Percentiles rank a stretch among this genome's conserved stretches.
These are phyloP conservation scores for Chloromyia formosa DNA, from an alignment of 2,888 invertebrate species.

Conservation along the genomic window DNA sequence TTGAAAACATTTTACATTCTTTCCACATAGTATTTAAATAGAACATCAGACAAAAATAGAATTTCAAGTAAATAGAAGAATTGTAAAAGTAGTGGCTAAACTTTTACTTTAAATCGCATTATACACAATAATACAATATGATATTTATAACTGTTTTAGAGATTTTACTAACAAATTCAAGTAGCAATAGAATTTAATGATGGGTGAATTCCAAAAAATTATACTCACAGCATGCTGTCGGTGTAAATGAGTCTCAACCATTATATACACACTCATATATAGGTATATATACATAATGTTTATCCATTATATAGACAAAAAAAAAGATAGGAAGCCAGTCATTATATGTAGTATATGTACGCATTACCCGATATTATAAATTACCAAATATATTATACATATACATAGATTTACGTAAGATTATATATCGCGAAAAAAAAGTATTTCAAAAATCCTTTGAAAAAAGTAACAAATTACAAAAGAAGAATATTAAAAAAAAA, in stretches of 20 bases:
- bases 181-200: neutral
- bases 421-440: neutral
- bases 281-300: constrained; percentile 1
- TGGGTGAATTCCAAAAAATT: neutral
- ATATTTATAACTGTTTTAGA: constrained; percentile 1
- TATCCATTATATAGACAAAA: neutral
- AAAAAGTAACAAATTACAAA: constrained; percentile 4
- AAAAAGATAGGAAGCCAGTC: constrained; percentile 6
- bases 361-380: constrained; percentile 6
- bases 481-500: constrained; percentile 1
- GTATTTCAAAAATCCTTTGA: neutral
- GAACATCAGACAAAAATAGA: neutral
- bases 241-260: neutral
- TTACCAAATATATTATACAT: constrained; percentile 9
- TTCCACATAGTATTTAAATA: neutral
- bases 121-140: neutral
- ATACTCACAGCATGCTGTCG: neutral
- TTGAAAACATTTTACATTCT: constrained; percentile 13
- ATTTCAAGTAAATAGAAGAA: neutral
- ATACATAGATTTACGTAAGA: constrained; percentile 10
- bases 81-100: neutral
- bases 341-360: neutral
- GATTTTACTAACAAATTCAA: constrained; percentile 4
- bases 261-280: neutral
- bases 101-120: neutral